Evolutionary conservation across 1,140 invertebrate genomes (phyloP).

Genomic region (Apis laboriosa): DNA sequence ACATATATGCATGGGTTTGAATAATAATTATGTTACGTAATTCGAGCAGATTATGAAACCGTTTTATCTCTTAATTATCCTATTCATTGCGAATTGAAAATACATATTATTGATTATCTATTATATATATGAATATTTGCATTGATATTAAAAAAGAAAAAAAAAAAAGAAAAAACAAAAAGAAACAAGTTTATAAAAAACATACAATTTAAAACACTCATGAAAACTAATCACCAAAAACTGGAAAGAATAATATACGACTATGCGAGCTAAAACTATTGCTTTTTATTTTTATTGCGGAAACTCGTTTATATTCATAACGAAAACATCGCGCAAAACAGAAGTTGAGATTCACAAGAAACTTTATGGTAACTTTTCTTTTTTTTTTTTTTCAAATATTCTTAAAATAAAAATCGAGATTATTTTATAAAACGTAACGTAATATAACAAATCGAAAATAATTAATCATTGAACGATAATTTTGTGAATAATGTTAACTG

Average conservation of each 20-base stretch:
- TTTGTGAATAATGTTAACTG: slow-evolving; percentile 9
- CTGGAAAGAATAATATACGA: slow-evolving; percentile 6
- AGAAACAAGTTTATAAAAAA: not conserved
- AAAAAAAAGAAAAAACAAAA: not conserved
- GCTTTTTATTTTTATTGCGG: slow-evolving; percentile 29
- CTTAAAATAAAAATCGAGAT: not conserved
- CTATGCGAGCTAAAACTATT: slow-evolving; percentile 13
- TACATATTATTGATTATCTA: not conserved
- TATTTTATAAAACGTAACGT: too few relatives aligned
- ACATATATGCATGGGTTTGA: slow-evolving; percentile 40
- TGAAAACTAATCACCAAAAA: slow-evolving; percentile 33
- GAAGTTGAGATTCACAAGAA: slow-evolving; percentile 24
- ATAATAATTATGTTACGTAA: slow-evolving; percentile 48
- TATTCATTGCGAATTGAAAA: slow-evolving; percentile 30
- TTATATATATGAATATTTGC: not conserved
- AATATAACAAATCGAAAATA: not conserved
- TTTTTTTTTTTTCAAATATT: not conserved
- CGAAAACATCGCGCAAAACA: slow-evolving; percentile 35
- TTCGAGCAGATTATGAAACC: slow-evolving; percentile 40
- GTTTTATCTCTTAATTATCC: slow-evolving; percentile 31
- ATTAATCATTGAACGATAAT: slow-evolving; percentile 10
- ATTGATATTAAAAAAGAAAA: not conserved
- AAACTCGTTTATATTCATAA: slow-evolving; percentile 45
- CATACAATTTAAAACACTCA: not conserved
- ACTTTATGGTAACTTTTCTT: not conserved